These are phyloP conservation scores for Hydroisotoma schaefferi DNA, from an alignment of 2,888 invertebrate genomes.

Conservation along the genomic window DNA sequence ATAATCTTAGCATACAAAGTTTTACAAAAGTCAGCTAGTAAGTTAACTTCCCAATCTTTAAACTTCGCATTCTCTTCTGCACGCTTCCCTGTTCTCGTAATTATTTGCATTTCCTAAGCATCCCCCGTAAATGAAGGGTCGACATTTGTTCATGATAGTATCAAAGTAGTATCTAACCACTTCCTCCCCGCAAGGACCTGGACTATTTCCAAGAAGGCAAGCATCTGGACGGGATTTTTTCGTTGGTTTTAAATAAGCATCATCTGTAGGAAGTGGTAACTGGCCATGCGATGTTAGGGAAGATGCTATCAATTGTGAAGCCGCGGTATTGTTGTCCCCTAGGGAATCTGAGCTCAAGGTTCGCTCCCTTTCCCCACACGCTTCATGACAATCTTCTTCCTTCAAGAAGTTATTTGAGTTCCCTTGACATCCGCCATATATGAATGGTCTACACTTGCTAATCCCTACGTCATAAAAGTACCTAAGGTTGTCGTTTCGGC, in stretches of 20 bases:
- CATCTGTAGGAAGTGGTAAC: background rate
- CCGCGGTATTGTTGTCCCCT: slow-evolving; percentile 3
- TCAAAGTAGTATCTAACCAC: slow-evolving; percentile 46
- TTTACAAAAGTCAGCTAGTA: no score
- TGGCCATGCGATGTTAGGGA: slow-evolving; percentile 16
- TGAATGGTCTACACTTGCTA: slow-evolving; percentile 45
- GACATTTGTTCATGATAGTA: slow-evolving; percentile 40
- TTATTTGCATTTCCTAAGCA: slow-evolving; percentile 44
- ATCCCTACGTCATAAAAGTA: slow-evolving; percentile 41
- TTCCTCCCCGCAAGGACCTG: slow-evolving; percentile 39
- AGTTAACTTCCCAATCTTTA: no score
- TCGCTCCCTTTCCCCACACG: slow-evolving; percentile 19
- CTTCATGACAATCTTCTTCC: slow-evolving; percentile 34
- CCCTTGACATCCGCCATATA: slow-evolving; percentile 48
- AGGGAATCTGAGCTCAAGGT: no score
- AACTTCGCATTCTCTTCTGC: slow-evolving; percentile 40
- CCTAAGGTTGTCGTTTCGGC: slow-evolving; percentile 42
- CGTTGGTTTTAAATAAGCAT: background rate
- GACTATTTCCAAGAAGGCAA: slow-evolving; percentile 39
- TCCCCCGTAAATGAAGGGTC: slow-evolving; percentile 43
- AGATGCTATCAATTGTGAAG: slow-evolving; percentile 18
- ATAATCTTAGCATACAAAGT: no score
- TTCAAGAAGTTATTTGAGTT: slow-evolving; percentile 44
- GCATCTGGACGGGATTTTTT: slow-evolving; percentile 34
- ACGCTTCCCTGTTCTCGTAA: slow-evolving; percentile 36